phyloP scores from a whole-genome alignment of 64 coral and sea anemone species.

The Actinia tenebrosa region DNA sequence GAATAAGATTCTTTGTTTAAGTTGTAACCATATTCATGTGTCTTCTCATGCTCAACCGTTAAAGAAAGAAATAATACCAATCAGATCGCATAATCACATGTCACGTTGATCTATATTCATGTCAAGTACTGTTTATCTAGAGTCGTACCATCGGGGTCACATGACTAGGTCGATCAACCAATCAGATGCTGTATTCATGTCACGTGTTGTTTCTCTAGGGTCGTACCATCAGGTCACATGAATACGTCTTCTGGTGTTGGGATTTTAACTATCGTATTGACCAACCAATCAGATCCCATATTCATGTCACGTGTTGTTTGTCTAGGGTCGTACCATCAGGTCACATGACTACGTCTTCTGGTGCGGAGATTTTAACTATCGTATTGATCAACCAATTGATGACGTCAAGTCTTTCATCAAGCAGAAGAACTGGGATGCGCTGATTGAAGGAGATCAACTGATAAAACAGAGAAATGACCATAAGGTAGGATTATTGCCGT shows the following conservation, averaged over 20 bases:
- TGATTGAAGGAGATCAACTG: conserved; percentile 79
- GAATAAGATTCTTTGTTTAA: no score
- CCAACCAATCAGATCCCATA: background rate
- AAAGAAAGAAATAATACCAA: background rate
- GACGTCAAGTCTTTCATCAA: conserved; percentile 91
- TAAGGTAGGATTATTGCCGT: conserved; percentile 41
- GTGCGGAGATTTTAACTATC: conserved; percentile 99
- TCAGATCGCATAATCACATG: background rate
- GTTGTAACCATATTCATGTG: no score
- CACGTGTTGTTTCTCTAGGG: conserved; percentile 42
- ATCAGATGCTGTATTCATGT: background rate
- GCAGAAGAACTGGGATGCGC: conserved; percentile 79
- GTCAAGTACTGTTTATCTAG: conserved; percentile 25
- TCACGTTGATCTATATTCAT: background rate
- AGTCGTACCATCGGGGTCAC: conserved; percentile 73
- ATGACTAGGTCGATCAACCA: conserved; percentile 73
- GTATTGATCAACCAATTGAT: conserved; percentile 86
- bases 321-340: conserved; percentile 71
- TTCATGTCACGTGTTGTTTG: background rate
- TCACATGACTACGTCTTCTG: conserved; percentile 99
- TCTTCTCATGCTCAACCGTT: no score
- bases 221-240: conserved; percentile 78
- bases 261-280: background rate
- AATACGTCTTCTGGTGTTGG: conserved; percentile 99
- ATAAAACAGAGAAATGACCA: conserved; percentile 59